These are phyloP conservation scores for Pterobdella sp. DNA, from an alignment of 2,888 invertebrate species.

Conservation along the genomic window DNA sequence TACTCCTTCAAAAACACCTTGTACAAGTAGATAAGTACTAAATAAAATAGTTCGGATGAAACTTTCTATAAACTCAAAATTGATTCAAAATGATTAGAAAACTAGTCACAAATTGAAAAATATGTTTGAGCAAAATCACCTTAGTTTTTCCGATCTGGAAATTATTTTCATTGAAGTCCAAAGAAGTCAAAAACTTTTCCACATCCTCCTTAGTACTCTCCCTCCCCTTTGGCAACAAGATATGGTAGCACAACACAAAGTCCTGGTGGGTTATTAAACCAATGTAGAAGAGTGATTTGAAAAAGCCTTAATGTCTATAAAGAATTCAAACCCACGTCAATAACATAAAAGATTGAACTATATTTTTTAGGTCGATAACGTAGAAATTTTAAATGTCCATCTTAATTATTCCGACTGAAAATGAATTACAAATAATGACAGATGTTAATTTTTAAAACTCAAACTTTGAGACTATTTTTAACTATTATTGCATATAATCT, in stretches of 20 bases:
- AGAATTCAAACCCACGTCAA: no score
- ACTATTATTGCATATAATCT: no score
- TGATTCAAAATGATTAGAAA: neutral
- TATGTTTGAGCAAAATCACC: constrained; percentile 48
- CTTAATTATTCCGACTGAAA: no score
- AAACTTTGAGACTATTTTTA: no score
- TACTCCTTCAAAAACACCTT: constrained; percentile 79
- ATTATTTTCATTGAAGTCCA: constrained; percentile 78
- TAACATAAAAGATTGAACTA: no score
- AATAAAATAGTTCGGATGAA: neutral
- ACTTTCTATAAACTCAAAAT: neutral
- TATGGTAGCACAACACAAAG: constrained; percentile 83
- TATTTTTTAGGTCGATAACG: no score
- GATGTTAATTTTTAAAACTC: no score
- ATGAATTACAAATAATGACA: no score
- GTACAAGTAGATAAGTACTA: neutral
- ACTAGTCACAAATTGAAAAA: neutral
- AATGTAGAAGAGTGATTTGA: neutral
- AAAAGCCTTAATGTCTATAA: no score
- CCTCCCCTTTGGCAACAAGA: constrained; percentile 76
- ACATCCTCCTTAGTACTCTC: constrained; percentile 77
- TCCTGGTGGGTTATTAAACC: constrained; percentile 55
- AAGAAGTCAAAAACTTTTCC: constrained; percentile 69
- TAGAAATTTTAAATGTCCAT: no score
- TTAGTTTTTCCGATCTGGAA: constrained; percentile 81